These are phyloP conservation scores for Monochamus saltuarius DNA, from an alignment of 1,140 invertebrate genomes.

Conservation along the genomic window DNA sequence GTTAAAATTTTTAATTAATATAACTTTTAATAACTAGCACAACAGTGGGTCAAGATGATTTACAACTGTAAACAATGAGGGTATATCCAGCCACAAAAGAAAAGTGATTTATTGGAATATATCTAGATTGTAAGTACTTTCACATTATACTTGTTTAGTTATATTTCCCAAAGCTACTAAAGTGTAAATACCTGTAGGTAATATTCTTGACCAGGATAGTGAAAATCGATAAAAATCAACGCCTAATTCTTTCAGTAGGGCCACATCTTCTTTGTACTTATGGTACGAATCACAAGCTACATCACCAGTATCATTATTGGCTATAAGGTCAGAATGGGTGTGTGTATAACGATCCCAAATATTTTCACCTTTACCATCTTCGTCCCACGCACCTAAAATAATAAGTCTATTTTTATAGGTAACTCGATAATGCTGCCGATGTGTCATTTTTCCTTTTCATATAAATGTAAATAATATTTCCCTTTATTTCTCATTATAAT, in stretches of 20 bases:
- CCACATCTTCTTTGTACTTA: slow-evolving; percentile 55
- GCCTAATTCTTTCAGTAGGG: slow-evolving; percentile 51
- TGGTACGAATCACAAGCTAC: slow-evolving; percentile 55
- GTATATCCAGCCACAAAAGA: no score
- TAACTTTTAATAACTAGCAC: no score
- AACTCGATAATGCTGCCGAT: no score
- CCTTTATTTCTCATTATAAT: no score
- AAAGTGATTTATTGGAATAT: no score
- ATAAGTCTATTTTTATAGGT: no score
- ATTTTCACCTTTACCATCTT: slow-evolving; percentile 42
- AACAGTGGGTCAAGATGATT: no score
- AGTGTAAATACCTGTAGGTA: slow-evolving; percentile 32
- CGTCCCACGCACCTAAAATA: slow-evolving; percentile 58
- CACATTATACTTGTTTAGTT: neutral
- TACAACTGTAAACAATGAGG: no score
- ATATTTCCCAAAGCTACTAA: neutral
- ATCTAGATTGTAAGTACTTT: neutral
- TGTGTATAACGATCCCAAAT: slow-evolving; percentile 49
- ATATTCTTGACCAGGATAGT: slow-evolving; percentile 58
- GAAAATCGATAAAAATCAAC: slow-evolving; percentile 58
- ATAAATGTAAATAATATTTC: no score
- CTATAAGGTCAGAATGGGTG: slow-evolving; percentile 37
- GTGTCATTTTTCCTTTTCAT: no score
- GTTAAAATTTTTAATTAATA: no score
- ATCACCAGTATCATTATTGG: slow-evolving; percentile 55